Conservation (phyloP, 2,113 vertebrate species). For the Onychorhynchus coronatus region DNA sequence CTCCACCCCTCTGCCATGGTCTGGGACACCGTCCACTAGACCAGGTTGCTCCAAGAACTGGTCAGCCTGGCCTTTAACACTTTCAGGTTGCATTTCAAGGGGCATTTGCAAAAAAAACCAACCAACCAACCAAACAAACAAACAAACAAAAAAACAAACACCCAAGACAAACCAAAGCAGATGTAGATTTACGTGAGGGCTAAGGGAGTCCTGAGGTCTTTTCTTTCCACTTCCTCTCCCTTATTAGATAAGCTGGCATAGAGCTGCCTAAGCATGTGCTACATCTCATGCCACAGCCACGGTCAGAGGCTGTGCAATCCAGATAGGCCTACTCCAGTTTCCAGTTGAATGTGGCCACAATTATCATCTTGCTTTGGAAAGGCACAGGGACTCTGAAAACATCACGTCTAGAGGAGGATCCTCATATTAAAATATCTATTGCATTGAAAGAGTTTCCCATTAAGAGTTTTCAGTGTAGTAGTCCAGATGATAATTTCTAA, state of each 20-base stretch:
- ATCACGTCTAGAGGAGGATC: fast-evolving
- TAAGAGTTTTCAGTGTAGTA: not conserved
- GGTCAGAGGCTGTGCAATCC: not conserved
- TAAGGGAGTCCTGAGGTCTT: not conserved
- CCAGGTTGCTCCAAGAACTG: not conserved
- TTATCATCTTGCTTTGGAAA: not conserved
- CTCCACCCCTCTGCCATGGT: not conserved
- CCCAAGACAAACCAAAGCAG: not conserved
- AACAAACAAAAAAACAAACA: not conserved
- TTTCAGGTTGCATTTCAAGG: not conserved
- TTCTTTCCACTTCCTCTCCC: not conserved
- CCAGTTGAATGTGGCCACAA: not conserved
- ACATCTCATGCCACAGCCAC: not conserved
- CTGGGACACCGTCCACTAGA: not conserved
- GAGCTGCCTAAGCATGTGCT: not conserved
- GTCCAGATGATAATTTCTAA: not conserved
- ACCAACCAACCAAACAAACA: too few relatives aligned
- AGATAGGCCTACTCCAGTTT: not conserved
- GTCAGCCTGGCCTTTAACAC: not conserved
- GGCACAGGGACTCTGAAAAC: not conserved
- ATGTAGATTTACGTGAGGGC: not conserved
- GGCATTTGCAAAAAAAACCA: not conserved
- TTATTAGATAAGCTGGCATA: not conserved
- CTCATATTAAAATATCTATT: not conserved
- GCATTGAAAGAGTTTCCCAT: fast-evolving